Base-by-base conservation (phyloP, 2,888 invertebrate genomes). In the Leucania comma region DNA sequence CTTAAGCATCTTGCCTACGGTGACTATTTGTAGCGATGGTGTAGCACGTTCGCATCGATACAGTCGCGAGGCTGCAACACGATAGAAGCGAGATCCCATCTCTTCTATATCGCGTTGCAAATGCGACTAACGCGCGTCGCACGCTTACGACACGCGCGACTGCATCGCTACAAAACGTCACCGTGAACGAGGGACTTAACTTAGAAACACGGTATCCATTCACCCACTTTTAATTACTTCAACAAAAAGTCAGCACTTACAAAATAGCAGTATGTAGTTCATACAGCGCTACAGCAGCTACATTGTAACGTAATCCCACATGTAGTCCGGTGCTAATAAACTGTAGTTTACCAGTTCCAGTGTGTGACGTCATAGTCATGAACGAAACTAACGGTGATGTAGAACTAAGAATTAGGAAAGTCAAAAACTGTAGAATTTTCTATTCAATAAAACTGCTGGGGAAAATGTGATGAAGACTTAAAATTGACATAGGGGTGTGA, bases 261-360 rank as follows among this genome's bases (percentile, higher is more conserved):
- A 72, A 82, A 79, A 58, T 65, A 82, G 58, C 57, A 51, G 60
- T 72, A 61, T 64, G 64, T 51, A 54, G 67, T 51, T 64, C 50
- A 46, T 62, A 38, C 58, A 73, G 53, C 42, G 56, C 14, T 77
- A 35, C 24, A 67, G 38, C 35, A 53, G 56, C 48, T 68, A 81
- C 84, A 81, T 63, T 83, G 84, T 84, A 73, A 53, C 29, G 53
- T 73, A 78, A 70, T 72, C 62, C 61, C 63, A 68, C 50, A 77
- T 70, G 72, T 57, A 63, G 66, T 56, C 46, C 63, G 38, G 14
- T 17, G 54, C 67, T 71, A 85, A 82, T 82, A 85, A 82, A 82
- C 70, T 75, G 69, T 82, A 84, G 73, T 71, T 72, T n/a, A 68
- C 54, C 12, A 42, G 60, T 61, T 64, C 51, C 42, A 32, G 53